Evolutionary conservation across 1,140 invertebrate species (phyloP).

Genomic region (Drosophila takahashii): DNA sequence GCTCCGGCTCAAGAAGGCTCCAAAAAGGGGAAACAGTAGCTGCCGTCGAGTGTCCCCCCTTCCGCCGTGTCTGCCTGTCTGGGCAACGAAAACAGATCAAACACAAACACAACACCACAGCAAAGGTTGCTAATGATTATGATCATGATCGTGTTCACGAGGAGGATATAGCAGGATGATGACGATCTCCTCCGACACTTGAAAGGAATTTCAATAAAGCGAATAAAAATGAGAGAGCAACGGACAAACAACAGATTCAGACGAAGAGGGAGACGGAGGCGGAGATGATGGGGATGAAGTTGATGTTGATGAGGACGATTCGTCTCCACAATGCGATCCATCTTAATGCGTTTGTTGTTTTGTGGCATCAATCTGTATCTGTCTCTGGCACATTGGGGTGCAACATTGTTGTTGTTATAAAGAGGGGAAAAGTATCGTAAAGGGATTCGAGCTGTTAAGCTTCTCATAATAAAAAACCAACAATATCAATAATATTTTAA

Average conservation of each 20-base stretch:
- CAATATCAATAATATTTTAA: too few relatives aligned
- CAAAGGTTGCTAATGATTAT: conserved; percentile 52
- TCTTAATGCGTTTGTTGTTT: conserved; percentile 40
- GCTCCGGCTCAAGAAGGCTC: conserved; percentile 42
- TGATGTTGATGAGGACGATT: conserved; percentile 31
- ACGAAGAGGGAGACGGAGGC: conserved; percentile 16
- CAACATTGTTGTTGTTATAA: conserved; percentile 63
- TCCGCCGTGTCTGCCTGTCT: conserved; percentile 10
- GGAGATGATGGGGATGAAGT: conserved; percentile 9
- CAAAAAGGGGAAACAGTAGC: conserved; percentile 60
- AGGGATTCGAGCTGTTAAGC: neutral
- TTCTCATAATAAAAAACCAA: neutral
- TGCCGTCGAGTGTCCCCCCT: conserved; percentile 29
- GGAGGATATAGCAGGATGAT: conserved; percentile 32
- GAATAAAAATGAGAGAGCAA: conserved; percentile 13
- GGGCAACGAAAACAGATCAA: conserved; percentile 36
- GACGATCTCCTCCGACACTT: conserved; percentile 51
- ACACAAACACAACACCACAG: conserved; percentile 41
- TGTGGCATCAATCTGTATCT: conserved; percentile 67
- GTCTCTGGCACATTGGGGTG: conserved; percentile 65
- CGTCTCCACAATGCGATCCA: conserved; percentile 35
- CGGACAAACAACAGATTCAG: conserved; percentile 40
- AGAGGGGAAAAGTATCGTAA: neutral
- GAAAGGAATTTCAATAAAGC: conserved; percentile 74
- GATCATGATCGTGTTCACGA: conserved; percentile 22